A percentile compares a stretch with the other conserved stretches of the same genome.
Conservation (phyloP, 1,140 invertebrate species). For the Eurosta solidaginis region DNA sequence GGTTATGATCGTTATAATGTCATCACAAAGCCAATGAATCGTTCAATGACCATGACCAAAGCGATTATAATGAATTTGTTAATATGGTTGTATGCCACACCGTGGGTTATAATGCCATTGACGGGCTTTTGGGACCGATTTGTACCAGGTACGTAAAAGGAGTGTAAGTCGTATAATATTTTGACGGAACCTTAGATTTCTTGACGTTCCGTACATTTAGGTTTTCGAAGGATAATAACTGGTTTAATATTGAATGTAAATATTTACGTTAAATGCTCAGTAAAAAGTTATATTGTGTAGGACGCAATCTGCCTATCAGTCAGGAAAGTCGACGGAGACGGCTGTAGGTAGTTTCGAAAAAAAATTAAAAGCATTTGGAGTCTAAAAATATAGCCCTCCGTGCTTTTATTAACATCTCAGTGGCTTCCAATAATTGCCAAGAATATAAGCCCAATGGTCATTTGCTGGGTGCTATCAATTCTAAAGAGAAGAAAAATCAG, state of each 20-base stretch:
- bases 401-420: too few species aligned
- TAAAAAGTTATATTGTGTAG: too few species aligned
- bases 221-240: not conserved
- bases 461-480: too few species aligned
- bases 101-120: conserved; percentile 78
- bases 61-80: conserved; percentile 73
- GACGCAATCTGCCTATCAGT: too few species aligned
- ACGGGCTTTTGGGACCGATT: conserved; percentile 81
- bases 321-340: too few species aligned
- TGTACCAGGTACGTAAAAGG: conserved; percentile 65
- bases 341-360: too few species aligned
- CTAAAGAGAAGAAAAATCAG: too few species aligned
- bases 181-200: not conserved
- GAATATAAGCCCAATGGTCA: too few species aligned
- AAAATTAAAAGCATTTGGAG: not conserved
- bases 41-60: conserved; percentile 75
- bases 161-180: not conserved
- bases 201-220: not conserved
- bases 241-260: not conserved
- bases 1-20: conserved; percentile 67
- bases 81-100: conserved; percentile 78
- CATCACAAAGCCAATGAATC: conserved; percentile 80
- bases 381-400: too few species aligned
- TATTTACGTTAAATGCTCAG: too few species aligned
- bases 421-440: too few species aligned